Conservation (phyloP, 1,140 invertebrate genomes). For the Polyergus mexicanus region DNA sequence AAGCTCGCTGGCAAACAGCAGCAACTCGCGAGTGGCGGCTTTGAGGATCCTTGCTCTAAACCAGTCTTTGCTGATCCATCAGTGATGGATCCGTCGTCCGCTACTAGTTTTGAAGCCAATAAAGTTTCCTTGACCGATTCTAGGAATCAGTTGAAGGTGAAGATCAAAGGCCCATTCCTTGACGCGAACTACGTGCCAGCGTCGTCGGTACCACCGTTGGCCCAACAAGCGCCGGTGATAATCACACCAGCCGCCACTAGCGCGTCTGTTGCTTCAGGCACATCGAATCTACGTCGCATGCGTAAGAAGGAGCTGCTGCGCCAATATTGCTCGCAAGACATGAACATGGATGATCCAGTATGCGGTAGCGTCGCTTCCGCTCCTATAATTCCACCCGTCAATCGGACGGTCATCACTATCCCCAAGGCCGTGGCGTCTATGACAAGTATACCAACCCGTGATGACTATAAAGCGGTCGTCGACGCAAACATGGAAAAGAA, state of each 20-base stretch:
- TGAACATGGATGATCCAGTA: constrained; percentile 92
- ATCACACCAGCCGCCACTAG: constrained; percentile 85
- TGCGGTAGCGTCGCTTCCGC: constrained; percentile 85
- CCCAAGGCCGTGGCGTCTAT: constrained; percentile 95
- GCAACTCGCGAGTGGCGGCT: constrained; percentile 78
- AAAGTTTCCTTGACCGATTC: constrained; percentile 92
- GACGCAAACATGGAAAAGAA: constrained; percentile 90
- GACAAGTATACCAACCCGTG: constrained; percentile 93
- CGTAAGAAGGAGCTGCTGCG: constrained; percentile 95
- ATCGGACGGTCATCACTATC: constrained; percentile 92
- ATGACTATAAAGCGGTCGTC: constrained; percentile 91
- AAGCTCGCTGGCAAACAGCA: constrained; percentile 88
- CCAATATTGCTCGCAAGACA: constrained; percentile 95
- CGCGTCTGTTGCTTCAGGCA: constrained; percentile 86
- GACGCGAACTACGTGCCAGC: constrained; percentile 90
- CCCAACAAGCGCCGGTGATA: constrained; percentile 87
- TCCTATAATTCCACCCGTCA: constrained; percentile 88
- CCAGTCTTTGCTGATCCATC: constrained; percentile 67
- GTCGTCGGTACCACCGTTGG: constrained; percentile 86
- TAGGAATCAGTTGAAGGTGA: constrained; percentile 94
- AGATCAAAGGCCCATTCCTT: constrained; percentile 95
- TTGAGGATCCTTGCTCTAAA: constrained; percentile 75
- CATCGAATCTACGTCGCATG: constrained; percentile 93
- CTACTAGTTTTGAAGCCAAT: constrained; percentile 80
- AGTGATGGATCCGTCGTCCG: constrained; percentile 65